Evolutionary conservation across 1,140 invertebrate species (phyloP), one percentile per base, ranked within the genome.

Genomic region (Laupala kohalensis): DNA sequence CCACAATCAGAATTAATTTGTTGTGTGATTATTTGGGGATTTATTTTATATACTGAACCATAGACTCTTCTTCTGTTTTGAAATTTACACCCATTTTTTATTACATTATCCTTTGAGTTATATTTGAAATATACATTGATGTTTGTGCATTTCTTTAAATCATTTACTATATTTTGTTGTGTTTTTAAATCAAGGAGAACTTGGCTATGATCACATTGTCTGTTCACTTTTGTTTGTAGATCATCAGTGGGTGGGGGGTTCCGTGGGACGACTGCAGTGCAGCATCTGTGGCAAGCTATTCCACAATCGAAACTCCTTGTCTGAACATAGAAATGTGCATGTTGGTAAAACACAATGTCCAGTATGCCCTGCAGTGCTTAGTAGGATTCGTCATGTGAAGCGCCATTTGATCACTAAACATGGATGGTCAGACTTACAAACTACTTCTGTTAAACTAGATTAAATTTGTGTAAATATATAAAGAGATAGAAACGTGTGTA

Each of bases 301-400:
- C 80, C 81, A 81, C 80, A 82, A 82, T 77, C 81, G 82, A 72
- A 81, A 82, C 78, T 82, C 81, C 75, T 81, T 84, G 79, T 83
- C 83, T 79, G 83, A 83, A 77, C 83, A 84, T 79, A 83, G 82
- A 79, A 83, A 83, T 75, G 82, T 83, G 78, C 83, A 84, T 77
- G 82, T 81, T 73, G 83, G 83, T 64, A 83, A 81, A 66, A 84
- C 83, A 70, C 80, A 81, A 75, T 84, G 83, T 74, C 82, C 82
- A 28, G 81, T 83, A 73, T 84, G 83, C 76, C 79, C 82, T 75
- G 83, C 83, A 79, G 81, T 82, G 71, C 78, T 83, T 73, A 83
- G 81, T 77, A 80, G 82, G 75, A 82, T 81, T 70, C 82, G 80
- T 71, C 80, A 82, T 75, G 81, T 83, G 80, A 83, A 82, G 77